Percentiles rank a stretch among this genome's conserved stretches.
Evolutionary conservation across 2,888 invertebrate genomes (phyloP).

Genomic region (Netelia virgata): DNA sequence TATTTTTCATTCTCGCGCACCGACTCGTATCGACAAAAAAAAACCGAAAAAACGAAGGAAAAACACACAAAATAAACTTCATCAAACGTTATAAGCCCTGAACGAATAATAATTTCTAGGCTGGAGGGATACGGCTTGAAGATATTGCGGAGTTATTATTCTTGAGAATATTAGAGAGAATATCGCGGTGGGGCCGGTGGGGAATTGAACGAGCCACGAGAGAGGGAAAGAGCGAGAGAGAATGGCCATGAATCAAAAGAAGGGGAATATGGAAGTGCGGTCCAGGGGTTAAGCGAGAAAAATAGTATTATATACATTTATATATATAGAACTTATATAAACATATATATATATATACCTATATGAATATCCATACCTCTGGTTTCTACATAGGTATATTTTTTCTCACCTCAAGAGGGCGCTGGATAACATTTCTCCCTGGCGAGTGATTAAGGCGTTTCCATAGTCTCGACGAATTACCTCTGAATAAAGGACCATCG

Average conservation of each 20-base stretch:
- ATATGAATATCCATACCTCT: background rate
- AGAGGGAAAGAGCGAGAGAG: background rate
- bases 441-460: slow-evolving; percentile 76
- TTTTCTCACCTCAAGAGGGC: slow-evolving; percentile 8
- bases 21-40: background rate
- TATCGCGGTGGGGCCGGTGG: slow-evolving; percentile 1
- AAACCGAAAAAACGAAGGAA: background rate
- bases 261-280: background rate
- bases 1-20: background rate
- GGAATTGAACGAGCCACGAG: slow-evolving; percentile 22
- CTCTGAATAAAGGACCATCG: slow-evolving; percentile 72
- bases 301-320: slow-evolving; percentile 17
- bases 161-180: slow-evolving; percentile 55
- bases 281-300: slow-evolving; percentile 36
- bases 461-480: slow-evolving; percentile 76
- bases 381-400: background rate
- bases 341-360: background rate
- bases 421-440: slow-evolving; percentile 28
- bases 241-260: slow-evolving; percentile 48
- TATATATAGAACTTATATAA: background rate
- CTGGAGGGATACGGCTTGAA: background rate
- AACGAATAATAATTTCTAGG: slow-evolving; percentile 10
- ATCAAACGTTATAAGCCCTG: slow-evolving; percentile 11
- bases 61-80: slow-evolving; percentile 1
- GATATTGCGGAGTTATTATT: slow-evolving; percentile 53